These are phyloP conservation scores for Tenthredo distinguenda DNA, from an alignment of 2,888 invertebrate genomes.

Conservation along the genomic window DNA sequence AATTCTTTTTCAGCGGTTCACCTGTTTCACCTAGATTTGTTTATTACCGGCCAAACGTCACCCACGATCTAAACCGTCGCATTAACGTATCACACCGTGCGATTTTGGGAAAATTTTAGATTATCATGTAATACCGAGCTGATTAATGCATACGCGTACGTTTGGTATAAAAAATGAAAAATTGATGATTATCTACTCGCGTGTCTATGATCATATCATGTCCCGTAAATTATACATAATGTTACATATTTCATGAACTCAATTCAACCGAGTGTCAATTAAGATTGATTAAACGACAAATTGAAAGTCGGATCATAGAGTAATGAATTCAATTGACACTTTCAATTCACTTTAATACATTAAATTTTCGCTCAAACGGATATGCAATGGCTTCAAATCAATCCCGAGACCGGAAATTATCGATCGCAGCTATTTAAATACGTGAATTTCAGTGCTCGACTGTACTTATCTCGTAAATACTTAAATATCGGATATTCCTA, in stretches of 20 bases:
- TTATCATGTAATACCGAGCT: background rate
- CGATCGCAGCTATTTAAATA: background rate
- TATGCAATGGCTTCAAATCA: background rate
- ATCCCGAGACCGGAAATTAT: background rate
- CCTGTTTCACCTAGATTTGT: background rate
- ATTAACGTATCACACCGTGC: background rate
- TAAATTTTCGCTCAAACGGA: background rate
- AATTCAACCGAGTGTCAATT: background rate
- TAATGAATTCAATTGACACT: background rate
- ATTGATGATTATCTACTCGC: background rate
- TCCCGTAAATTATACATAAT: background rate
- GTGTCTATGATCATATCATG: background rate
- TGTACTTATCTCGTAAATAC: background rate
- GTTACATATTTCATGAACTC: background rate
- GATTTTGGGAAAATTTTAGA: background rate
- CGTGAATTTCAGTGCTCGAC: background rate
- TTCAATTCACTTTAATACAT: background rate
- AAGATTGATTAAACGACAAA: background rate
- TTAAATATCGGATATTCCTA: background rate
- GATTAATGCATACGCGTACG: background rate
- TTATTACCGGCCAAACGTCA: background rate
- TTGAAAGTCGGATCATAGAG: background rate
- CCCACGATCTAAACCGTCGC: background rate
- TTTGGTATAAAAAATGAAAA: background rate
- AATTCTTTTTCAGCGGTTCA: background rate